Percentiles rank a stretch among this genome's conserved stretches.
Evolutionary conservation across 1,140 invertebrate genomes (phyloP).

Genomic region (Drosophila subobscura): DNA sequence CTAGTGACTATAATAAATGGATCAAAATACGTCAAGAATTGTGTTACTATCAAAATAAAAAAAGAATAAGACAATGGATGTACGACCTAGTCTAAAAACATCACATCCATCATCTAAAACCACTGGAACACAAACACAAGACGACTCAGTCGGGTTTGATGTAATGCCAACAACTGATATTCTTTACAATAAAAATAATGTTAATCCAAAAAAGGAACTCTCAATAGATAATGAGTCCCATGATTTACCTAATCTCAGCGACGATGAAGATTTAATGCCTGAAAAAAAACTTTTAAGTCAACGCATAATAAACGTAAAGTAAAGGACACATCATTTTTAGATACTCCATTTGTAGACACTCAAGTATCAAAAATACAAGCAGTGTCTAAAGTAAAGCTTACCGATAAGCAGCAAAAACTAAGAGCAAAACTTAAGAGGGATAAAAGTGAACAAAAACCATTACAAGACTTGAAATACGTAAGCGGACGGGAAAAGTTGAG

Average conservation of each 20-base stretch:
- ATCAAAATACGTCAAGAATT: constrained; percentile 6
- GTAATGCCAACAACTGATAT: too few relatives aligned
- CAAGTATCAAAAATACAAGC: too few relatives aligned
- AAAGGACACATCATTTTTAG: constrained; percentile 1
- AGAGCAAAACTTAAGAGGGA: too few relatives aligned
- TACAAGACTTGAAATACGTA: too few relatives aligned
- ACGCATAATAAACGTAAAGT: not conserved
- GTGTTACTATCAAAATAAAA: constrained; percentile 1
- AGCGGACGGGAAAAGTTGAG: too few relatives aligned
- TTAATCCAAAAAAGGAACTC: not conserved
- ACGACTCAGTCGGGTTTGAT: too few relatives aligned
- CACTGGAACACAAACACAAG: not conserved
- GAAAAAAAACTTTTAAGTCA: not conserved
- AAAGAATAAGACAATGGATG: not conserved
- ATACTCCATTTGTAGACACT: not conserved
- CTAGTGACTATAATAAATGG: constrained; percentile 12
- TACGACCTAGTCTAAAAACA: not conserved
- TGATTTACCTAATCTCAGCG: not conserved
- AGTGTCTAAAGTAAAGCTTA: too few relatives aligned
- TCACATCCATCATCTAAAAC: not conserved
- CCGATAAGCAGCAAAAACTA: too few relatives aligned
- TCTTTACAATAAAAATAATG: not conserved
- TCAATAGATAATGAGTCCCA: not conserved
- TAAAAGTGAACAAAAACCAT: too few relatives aligned
- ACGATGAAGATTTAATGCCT: not conserved